Evolutionary conservation across 2,113 vertebrate species (phyloP).

Genomic region (Pampusana beccarii): DNA sequence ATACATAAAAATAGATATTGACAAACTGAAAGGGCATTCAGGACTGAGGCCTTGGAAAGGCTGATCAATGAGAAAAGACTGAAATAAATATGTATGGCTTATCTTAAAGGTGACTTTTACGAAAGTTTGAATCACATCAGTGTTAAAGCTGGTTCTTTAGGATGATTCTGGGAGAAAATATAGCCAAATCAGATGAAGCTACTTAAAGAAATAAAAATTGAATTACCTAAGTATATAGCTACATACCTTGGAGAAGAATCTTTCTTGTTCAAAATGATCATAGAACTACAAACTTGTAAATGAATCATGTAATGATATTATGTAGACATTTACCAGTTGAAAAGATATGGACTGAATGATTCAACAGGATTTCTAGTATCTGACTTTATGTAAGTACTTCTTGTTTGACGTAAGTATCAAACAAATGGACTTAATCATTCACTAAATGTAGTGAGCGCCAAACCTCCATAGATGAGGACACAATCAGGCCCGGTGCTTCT

Average conservation of each 20-base stretch:
- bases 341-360: background rate
- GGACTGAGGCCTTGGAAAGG: slow-evolving; percentile 4
- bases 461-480: background rate
- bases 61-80: slow-evolving; percentile 53
- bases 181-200: background rate
- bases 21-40: slow-evolving; percentile 40
- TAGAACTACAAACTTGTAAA: background rate
- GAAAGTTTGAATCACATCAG: background rate
- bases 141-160: background rate
- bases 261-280: background rate
- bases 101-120: slow-evolving; percentile 35
- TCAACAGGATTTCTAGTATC: background rate
- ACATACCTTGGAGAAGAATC: background rate
- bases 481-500: background rate
- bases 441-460: background rate
- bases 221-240: background rate
- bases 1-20: background rate
- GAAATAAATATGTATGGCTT: slow-evolving; percentile 55
- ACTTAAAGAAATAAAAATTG: background rate
- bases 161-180: background rate
- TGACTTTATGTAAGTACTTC: background rate
- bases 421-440: background rate
- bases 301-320: background rate
- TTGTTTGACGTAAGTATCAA: background rate
- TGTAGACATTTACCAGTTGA: background rate